Conservation (phyloP, 2,888 invertebrate species). For the Marronus borbonicus region DNA sequence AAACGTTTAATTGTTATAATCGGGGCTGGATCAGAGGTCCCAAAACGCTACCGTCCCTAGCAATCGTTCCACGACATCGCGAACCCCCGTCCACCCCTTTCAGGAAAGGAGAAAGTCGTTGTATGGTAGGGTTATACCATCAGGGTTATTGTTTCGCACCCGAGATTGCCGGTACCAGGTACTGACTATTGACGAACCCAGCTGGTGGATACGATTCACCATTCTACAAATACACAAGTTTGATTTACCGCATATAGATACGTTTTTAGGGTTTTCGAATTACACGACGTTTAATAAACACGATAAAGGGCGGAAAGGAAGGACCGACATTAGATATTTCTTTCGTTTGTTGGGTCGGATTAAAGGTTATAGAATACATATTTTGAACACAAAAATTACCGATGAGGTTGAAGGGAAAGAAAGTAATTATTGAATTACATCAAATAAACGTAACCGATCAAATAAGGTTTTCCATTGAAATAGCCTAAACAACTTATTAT, state of each 20-base stretch:
- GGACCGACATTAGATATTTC: background rate
- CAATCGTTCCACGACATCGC: constrained; percentile 17
- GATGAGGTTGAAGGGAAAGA: too few relatives aligned
- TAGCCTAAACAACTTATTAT: too few relatives aligned
- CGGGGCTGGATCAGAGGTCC: constrained; percentile 40
- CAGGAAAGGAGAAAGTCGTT: constrained; percentile 18
- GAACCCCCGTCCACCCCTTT: constrained; percentile 7
- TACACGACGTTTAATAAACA: constrained; percentile 16
- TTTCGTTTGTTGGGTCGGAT: background rate
- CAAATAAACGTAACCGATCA: too few relatives aligned
- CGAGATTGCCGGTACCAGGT: constrained; percentile 64
- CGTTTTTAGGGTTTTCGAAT: constrained; percentile 44
- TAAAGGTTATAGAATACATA: too few relatives aligned
- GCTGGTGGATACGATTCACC: constrained; percentile 54
- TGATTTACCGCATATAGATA: constrained; percentile 61
- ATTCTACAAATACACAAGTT: constrained; percentile 57
- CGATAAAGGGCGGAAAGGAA: background rate
- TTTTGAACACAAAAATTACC: background rate
- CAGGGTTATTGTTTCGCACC: constrained; percentile 46
- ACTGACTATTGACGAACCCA: constrained; percentile 67
- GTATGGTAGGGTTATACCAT: background rate
- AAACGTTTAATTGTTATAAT: constrained; percentile 61
- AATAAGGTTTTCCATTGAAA: too few relatives aligned
- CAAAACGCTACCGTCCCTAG: constrained; percentile 45
- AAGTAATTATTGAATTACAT: too few relatives aligned